These are phyloP conservation scores for Penaeus monodon DNA, from an alignment of 2,888 invertebrate genomes.

Conservation along the genomic window DNA sequence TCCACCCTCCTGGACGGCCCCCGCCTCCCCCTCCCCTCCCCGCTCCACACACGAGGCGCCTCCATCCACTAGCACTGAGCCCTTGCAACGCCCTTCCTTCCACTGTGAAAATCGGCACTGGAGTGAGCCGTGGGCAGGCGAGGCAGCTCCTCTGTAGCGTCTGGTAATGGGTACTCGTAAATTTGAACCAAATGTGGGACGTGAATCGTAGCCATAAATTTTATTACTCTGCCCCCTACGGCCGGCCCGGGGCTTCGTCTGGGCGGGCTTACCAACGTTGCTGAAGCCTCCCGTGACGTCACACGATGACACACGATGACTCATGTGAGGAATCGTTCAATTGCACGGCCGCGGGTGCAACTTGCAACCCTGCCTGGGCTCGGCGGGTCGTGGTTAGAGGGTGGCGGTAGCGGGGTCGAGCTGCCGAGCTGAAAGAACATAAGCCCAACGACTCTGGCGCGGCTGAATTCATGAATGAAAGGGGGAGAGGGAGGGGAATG, in stretches of 20 bases:
- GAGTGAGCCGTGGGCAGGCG: slow-evolving; percentile 60
- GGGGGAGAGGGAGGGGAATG: slow-evolving; percentile 3
- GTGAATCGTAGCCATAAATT: slow-evolving; percentile 65
- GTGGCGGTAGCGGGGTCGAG: slow-evolving; percentile 42
- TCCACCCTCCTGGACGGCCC: background rate
- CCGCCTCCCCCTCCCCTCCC: background rate
- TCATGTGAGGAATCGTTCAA: slow-evolving; percentile 27
- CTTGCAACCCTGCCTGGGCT: background rate
- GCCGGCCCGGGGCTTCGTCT: slow-evolving; percentile 21
- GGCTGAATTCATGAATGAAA: slow-evolving; percentile 59
- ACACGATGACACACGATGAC: slow-evolving; percentile 40
- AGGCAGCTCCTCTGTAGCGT: slow-evolving; percentile 59
- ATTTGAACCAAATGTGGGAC: slow-evolving; percentile 65
- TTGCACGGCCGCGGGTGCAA: slow-evolving; percentile 19
- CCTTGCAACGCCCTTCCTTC: slow-evolving; percentile 58
- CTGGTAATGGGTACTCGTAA: slow-evolving; percentile 65
- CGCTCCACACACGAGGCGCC: slow-evolving; percentile 24
- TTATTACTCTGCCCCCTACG: slow-evolving; percentile 64
- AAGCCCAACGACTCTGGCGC: slow-evolving; percentile 46
- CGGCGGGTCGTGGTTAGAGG: slow-evolving; percentile 16
- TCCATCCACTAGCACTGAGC: slow-evolving; percentile 30
- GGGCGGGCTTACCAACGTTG: background rate
- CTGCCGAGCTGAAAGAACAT: slow-evolving; percentile 20
- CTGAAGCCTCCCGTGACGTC: slow-evolving; percentile 35
- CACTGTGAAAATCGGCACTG: slow-evolving; percentile 61